phyloP scores from a whole-genome alignment of 2,113 vertebrate genomes.

The Pao palembangensis region DNA sequence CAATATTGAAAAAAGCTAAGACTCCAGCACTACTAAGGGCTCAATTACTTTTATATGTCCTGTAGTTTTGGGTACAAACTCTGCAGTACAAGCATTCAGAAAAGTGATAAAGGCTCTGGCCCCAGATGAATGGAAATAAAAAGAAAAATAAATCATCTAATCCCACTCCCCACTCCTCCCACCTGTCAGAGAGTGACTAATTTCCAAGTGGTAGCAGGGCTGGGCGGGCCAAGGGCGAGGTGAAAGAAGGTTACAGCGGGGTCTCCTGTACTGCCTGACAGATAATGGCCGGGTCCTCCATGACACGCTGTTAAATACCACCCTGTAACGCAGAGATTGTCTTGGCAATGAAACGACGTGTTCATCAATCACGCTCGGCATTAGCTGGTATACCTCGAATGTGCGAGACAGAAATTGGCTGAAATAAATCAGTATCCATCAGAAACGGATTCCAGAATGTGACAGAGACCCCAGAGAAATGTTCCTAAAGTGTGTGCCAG shows the following conservation, averaged over 20 bases:
- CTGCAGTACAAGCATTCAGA: conserved; percentile 13
- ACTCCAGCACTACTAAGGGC: not conserved
- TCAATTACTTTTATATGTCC: not conserved
- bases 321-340: conserved; percentile 46
- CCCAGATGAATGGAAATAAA: conserved; percentile 39
- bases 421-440: conserved; percentile 4
- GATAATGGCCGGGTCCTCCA: conserved; percentile 59
- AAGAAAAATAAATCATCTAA: conserved; percentile 53
- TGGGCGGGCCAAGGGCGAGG: conserved; percentile 47
- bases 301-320: conserved; percentile 38
- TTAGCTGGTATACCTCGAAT: not conserved
- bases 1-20: not conserved
- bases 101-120: conserved; percentile 12
- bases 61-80: conserved; percentile 4
- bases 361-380: conserved; percentile 54
- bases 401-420: conserved; percentile 1
- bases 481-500: not conserved
- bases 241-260: conserved; percentile 60
- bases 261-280: conserved; percentile 46
- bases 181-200: conserved; percentile 65
- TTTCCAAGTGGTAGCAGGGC: conserved; percentile 56
- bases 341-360: conserved; percentile 17
- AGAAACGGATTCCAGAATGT: not conserved
- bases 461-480: not conserved
- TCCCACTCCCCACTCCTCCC: conserved; percentile 56